phyloP scores from a whole-genome alignment of 2,797 vertebrate genomes.

The Fundulus diaphanus region DNA sequence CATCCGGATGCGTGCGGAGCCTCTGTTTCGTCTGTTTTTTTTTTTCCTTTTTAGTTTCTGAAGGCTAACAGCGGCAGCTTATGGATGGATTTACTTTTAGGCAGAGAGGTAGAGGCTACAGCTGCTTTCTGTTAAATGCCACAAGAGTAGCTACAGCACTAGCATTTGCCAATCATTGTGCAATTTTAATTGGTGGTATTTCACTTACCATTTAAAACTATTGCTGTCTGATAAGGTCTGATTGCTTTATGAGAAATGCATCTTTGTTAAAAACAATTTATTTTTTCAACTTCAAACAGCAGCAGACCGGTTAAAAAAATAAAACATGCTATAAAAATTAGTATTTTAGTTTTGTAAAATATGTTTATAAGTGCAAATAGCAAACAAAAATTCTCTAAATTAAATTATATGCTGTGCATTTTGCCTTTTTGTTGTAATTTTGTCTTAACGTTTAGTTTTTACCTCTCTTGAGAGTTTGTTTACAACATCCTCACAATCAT shows the following conservation, averaged over 20 bases:
- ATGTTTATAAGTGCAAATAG: background rate
- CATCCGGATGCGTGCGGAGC: background rate
- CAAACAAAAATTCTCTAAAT: no score
- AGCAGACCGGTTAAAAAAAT: background rate
- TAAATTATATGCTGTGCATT: background rate
- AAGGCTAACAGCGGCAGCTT: background rate
- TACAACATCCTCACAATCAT: background rate
- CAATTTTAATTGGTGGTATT: background rate
- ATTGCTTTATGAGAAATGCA: background rate
- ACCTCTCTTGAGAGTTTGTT: background rate
- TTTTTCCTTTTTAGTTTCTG: background rate
- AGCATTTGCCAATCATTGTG: background rate
- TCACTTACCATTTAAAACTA: background rate
- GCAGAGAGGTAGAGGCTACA: background rate
- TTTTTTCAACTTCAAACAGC: no score
- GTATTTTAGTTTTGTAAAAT: background rate
- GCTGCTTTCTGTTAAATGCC: background rate
- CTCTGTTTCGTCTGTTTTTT: background rate
- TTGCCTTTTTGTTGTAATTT: background rate
- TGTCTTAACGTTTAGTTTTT: background rate
- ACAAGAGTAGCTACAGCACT: background rate
- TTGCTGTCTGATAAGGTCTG: background rate
- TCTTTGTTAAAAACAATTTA: background rate
- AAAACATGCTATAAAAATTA: background rate
- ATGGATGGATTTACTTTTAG: background rate